Percentiles rank a stretch among this genome's conserved stretches.
Conservation (phyloP, 2,113 vertebrate species). For the Clarias gariepinus region DNA sequence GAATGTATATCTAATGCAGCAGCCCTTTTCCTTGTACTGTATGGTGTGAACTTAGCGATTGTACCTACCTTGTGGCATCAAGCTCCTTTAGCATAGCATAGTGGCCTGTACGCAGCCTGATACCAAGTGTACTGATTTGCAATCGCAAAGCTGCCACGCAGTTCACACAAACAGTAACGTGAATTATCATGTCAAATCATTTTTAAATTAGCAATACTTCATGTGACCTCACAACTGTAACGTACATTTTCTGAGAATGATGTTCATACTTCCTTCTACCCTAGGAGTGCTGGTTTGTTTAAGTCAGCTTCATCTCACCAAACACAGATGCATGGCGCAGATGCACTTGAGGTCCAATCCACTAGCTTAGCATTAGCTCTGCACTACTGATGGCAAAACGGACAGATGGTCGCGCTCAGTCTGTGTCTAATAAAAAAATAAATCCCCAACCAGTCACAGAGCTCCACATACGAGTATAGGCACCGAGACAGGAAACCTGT, state of each 20-base stretch:
- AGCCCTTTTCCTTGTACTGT: neutral
- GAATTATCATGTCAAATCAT: neutral
- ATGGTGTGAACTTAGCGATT: neutral
- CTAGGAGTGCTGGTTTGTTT: neutral
- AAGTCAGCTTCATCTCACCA: neutral
- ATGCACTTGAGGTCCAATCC: too few species aligned
- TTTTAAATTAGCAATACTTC: neutral
- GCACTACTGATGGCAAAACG: slow-evolving; percentile 6
- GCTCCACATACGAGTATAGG: neutral
- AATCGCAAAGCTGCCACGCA: neutral
- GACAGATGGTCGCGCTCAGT: neutral
- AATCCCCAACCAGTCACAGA: neutral
- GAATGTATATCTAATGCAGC: neutral
- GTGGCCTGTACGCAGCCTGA: neutral
- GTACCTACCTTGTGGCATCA: neutral
- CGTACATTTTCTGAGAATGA: neutral
- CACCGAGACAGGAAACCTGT: neutral
- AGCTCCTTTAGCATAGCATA: neutral
- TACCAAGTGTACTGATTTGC: neutral
- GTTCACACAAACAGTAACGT: neutral
- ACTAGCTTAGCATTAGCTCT: neutral
- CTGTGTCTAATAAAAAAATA: neutral
- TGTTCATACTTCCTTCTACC: neutral
- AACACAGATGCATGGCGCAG: too few species aligned
- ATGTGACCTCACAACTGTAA: neutral